A percentile compares a stretch with the other conserved stretches of the same genome.
phyloP scores from a whole-genome alignment of 2,113 vertebrate species.

The Cochlearius cochlearius region DNA sequence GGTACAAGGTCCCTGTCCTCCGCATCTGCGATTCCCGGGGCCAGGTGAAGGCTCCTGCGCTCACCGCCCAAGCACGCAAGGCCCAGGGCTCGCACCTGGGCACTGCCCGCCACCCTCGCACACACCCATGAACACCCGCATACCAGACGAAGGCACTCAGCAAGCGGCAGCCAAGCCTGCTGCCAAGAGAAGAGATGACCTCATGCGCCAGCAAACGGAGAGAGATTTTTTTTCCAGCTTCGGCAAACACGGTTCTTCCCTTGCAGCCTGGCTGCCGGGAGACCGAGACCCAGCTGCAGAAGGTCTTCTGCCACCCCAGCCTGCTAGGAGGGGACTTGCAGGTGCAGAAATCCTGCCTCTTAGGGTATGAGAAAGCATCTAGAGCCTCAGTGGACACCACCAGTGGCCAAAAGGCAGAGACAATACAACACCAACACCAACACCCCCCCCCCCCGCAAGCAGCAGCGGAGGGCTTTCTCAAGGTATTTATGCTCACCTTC shows the following conservation, averaged over 20 bases:
- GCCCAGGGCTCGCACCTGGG: not conserved
- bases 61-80: not conserved
- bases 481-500: not conserved
- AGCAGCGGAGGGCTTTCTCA: not conserved
- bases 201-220: not conserved
- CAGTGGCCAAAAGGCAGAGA: not conserved
- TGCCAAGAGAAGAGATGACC: not conserved
- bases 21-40: not conserved
- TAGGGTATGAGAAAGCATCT: not conserved
- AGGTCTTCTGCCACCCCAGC: not conserved
- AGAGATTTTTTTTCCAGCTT: not conserved
- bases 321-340: not conserved
- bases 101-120: not conserved
- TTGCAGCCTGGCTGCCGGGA: not conserved
- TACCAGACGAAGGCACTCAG: conserved; percentile 3
- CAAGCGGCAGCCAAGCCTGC: not conserved
- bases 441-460: not conserved
- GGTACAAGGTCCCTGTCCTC: not conserved
- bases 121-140: not conserved
- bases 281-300: not conserved
- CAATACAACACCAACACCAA: not conserved
- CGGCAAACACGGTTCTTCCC: rapidly evolving
- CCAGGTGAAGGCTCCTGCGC: not conserved
- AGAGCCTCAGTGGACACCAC: not conserved
- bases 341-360: not conserved